Base-by-base conservation (phyloP, 2,113 vertebrate species). In the Poeciliopsis retropinna region DNA sequence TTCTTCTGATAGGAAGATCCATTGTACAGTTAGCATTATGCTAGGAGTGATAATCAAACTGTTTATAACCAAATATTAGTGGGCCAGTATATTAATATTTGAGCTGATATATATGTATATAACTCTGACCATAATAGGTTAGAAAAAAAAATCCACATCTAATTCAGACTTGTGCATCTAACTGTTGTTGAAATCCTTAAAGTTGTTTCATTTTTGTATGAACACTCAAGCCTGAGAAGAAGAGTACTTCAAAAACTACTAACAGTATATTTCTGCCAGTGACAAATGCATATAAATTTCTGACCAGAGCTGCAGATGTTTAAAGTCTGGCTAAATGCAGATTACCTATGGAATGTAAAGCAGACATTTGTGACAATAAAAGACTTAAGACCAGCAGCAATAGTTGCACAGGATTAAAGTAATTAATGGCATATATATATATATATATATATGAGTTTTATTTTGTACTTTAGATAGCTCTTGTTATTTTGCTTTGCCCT, bases 301-400 rank as follows among this genome's bases (percentile, higher is more conserved):
- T 57, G 51, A 57, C 51, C 51, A 10, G 51, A 57, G 25, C 22
- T 57, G 19, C 17, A 47, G 17, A 6, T 47, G 44, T 47, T 69
- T 66, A 63, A 64, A 79, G 44, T 70, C 27, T 67, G 34, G 39
- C 68, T 28, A 76, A 78, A 76, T 54, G 27, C 37, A 79, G 54
- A 68, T 80, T 54, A 47, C 3, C 0, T 41, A 1, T 60, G 19
- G 31, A 25, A 70, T 64, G 80, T 70, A 44, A 30, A 54, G 29
- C 27, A 47, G 19, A 31, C n/a, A 17, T 75, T 79, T 78, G 34
- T 65, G 60, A 71, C 31, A 39, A 66, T 86, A 66, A 87, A 82
- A 54, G 28, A 67, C 2, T 17, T 28, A 77, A 30, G 67, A 64
- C 80, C 60, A 79, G 73, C 82, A 86, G 87, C 77, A 80, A 82